Evolutionary conservation across 2,888 invertebrate genomes (phyloP).

Genomic region (Chrysotoxum bicinctum): DNA sequence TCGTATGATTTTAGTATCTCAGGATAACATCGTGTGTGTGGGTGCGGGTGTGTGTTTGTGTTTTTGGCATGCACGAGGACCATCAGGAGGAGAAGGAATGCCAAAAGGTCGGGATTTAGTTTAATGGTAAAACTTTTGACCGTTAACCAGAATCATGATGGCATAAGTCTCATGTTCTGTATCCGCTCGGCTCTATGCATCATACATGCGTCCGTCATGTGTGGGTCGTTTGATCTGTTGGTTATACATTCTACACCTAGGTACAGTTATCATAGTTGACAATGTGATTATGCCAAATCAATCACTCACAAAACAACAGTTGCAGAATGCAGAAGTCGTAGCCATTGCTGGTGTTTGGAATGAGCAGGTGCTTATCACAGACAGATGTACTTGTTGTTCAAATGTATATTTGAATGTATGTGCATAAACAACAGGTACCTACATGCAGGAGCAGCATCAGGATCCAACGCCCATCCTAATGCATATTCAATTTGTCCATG

Average conservation of each 20-base stretch:
- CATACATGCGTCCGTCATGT: not conserved
- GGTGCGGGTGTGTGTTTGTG: not conserved
- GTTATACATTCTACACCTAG: conserved; percentile 5
- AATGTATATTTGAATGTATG: not conserved
- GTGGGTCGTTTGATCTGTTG: conserved; percentile 5
- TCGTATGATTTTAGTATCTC: not conserved
- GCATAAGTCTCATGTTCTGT: conserved; percentile 64
- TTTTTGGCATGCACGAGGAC: not conserved
- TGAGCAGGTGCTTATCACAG: not conserved
- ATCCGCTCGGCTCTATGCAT: not conserved
- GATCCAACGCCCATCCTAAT: conserved; percentile 45
- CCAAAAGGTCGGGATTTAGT: conserved; percentile 41
- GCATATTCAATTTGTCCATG: conserved; percentile 72
- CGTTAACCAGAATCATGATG: conserved; percentile 69
- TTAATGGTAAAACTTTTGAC: conserved; percentile 69
- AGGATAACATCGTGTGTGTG: not conserved
- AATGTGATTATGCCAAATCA: conserved; percentile 72
- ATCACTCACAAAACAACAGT: conserved; percentile 69
- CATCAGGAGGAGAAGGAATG: not conserved
- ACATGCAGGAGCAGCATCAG: not conserved
- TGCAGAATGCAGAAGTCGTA: conserved; percentile 46
- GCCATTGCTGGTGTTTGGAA: conserved; percentile 36
- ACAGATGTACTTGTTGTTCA: not conserved
- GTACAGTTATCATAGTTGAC: conserved; percentile 65
- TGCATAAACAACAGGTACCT: conserved; percentile 22